Conservation (phyloP, 2,888 invertebrate species). For the Rutpela maculata region DNA sequence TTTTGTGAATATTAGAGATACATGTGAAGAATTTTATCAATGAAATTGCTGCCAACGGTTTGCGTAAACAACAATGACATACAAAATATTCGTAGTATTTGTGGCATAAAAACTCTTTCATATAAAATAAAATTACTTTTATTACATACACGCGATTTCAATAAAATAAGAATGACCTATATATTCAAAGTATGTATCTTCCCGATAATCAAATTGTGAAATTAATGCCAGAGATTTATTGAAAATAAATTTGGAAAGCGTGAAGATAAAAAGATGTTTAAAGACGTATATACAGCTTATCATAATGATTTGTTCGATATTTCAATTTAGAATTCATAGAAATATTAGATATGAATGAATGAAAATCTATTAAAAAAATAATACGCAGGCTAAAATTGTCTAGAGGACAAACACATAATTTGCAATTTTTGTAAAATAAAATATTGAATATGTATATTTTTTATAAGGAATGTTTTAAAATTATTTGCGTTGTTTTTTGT, state of each 20-base stretch:
- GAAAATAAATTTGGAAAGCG: no score
- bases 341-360: neutral
- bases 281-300: neutral
- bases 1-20: neutral
- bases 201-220: no score
- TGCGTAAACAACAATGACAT: neutral
- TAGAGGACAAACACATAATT: no score
- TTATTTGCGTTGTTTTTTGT: no score
- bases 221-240: no score
- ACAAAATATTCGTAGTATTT: neutral
- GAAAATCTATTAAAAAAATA: neutral
- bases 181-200: no score
- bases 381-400: neutral
- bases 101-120: neutral
- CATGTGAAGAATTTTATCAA: neutral
- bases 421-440: no score
- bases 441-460: no score
- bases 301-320: neutral
- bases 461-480: no score
- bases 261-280: no score
- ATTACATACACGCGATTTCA: no score
- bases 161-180: no score
- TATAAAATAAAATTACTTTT: neutral
- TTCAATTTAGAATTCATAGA: neutral
- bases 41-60: neutral